Percentiles rank a stretch among this genome's conserved stretches.
Evolutionary conservation across 1,140 invertebrate genomes (phyloP).

Genomic region (Campoletis sonorensis): DNA sequence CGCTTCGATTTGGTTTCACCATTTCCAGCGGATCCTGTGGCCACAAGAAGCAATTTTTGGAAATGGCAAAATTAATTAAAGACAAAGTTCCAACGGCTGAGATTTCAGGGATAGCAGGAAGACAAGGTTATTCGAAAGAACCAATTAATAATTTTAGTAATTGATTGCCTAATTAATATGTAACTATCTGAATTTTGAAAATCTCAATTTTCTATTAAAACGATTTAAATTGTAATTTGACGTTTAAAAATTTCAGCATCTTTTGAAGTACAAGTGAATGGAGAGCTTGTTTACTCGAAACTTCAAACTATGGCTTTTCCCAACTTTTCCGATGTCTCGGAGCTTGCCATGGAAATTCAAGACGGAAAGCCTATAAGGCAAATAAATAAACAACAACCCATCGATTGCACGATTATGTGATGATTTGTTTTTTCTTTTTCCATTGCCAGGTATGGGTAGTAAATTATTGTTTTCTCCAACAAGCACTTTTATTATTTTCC

Average conservation of each 20-base stretch:
- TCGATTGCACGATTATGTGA: constrained; percentile 77
- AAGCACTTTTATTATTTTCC: constrained; percentile 15
- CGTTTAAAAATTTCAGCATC: constrained; percentile 76
- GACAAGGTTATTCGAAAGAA: constrained; percentile 73
- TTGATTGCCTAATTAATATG: too few relatives aligned
- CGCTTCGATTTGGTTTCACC: too few relatives aligned
- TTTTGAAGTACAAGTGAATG: constrained; percentile 82
- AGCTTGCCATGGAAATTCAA: constrained; percentile 76
- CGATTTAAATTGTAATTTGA: constrained; percentile 15
- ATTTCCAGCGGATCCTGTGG: constrained; percentile 80
- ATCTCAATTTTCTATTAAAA: constrained; percentile 40
- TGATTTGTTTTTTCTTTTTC: constrained; percentile 1
- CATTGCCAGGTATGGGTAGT: not conserved
- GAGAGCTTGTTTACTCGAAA: constrained; percentile 81
- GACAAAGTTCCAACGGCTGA: constrained; percentile 76
- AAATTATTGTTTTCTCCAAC: constrained; percentile 32
- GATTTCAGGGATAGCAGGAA: constrained; percentile 78
- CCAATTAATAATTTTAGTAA: too few relatives aligned
- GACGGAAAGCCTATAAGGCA: constrained; percentile 73
- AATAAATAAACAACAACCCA: constrained; percentile 78
- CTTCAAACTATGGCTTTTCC: constrained; percentile 81
- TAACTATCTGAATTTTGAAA: too few relatives aligned
- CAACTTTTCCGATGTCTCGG: constrained; percentile 79
- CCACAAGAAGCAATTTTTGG: constrained; percentile 79
- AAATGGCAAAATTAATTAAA: constrained; percentile 77